Evolutionary conservation across 2,888 invertebrate genomes (phyloP), one percentile per base, ranked within the genome.

Genomic region (Drymonia ruficornis): DNA sequence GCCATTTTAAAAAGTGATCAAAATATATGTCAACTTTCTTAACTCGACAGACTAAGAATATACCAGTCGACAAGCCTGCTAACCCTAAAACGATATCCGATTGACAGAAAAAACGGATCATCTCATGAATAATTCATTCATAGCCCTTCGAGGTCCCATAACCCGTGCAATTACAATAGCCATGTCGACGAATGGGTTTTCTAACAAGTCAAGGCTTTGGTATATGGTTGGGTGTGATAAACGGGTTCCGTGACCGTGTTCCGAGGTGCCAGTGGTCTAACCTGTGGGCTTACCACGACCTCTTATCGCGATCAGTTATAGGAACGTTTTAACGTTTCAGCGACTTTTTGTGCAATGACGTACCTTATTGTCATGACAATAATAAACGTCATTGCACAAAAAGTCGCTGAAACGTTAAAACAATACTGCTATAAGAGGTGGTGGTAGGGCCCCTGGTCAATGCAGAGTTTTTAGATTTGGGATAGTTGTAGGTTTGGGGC

Each of bases 1-100:
- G n/a, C n/a, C n/a, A n/a, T n/a, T n/a, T n/a, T n/a, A n/a, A n/a
- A n/a, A n/a, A n/a, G n/a, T n/a, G n/a, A n/a, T n/a, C 9, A 31
- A 31, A 11, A 31, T n/a, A 31, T 31, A 31, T 31, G 2, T 36
- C n/a, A 36, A n/a, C 36, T 13, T 36, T 36, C 36, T 36, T 34
- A 34, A 36, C 11, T 36, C n/a, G 13, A 36, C 31, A 31, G 57
- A 59, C 57, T 59, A 61, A 65, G 55, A 53, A 61, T 62, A 31
- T 53, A 15, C 55, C 56, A 63, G 59, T 56, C 59, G 18, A 45
- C 7, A 60, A 61, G 60, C 60, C 62, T 57, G 61, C 56, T 69
- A 65, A 69, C 71, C 71, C 62, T 69, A 65, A 69, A 69, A 70
- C 71, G 71, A 60, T 61, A 71, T 71, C 67, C 67, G 67, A 71